These are phyloP conservation scores for Hycleus cichorii DNA, from an alignment of 1,140 invertebrate species.

Conservation along the genomic window DNA sequence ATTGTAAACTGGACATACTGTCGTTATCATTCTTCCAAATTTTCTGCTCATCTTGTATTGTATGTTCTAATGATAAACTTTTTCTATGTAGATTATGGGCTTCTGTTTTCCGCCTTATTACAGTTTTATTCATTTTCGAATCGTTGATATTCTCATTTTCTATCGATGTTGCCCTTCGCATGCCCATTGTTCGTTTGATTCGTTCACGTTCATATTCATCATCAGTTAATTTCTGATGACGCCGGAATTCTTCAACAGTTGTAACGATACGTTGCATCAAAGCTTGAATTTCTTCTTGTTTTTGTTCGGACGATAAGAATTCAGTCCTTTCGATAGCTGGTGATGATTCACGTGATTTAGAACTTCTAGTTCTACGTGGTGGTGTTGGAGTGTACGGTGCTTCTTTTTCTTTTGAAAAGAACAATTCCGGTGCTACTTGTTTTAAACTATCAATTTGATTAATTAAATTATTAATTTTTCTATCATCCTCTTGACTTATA, in stretches of 20 bases:
- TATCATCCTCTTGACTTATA: constrained; percentile 55
- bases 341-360: constrained; percentile 54
- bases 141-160: constrained; percentile 35
- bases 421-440: constrained; percentile 61
- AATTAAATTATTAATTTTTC: constrained; percentile 59
- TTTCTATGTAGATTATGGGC: constrained; percentile 58
- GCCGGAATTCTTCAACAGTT: constrained; percentile 46
- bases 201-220: constrained; percentile 46
- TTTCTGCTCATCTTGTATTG: constrained; percentile 45
- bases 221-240: constrained; percentile 43
- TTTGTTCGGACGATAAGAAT: constrained; percentile 27
- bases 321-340: constrained; percentile 46
- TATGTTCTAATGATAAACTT: constrained; percentile 70
- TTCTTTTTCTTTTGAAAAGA: constrained; percentile 31
- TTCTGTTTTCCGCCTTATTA: constrained; percentile 34
- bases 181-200: constrained; percentile 35
- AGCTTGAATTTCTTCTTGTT: constrained; percentile 38
- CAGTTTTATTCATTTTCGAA: too few relatives aligned
- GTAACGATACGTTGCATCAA: constrained; percentile 43
- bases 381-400: constrained; percentile 47
- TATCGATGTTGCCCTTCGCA: constrained; percentile 44
- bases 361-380: constrained; percentile 46
- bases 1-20: constrained; percentile 72
- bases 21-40: constrained; percentile 70
- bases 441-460: constrained; percentile 71